phyloP scores from a whole-genome alignment of 2,888 invertebrate species.

The Leptinotarsa peninsularis region DNA sequence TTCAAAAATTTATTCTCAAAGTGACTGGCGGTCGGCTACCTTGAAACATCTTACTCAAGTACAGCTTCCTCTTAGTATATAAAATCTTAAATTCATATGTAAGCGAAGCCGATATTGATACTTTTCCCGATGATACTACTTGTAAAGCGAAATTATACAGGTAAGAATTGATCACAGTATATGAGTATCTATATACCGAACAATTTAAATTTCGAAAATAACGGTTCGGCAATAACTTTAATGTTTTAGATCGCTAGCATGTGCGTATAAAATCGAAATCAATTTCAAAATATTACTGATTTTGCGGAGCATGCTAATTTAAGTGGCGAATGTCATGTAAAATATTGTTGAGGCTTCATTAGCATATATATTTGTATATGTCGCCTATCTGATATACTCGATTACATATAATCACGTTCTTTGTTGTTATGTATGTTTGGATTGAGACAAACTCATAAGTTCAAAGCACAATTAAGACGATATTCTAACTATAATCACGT shows the following conservation, averaged over 20 bases:
- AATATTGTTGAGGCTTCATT: slow-evolving; percentile 51
- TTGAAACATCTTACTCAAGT: slow-evolving; percentile 27
- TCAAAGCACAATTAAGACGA: neutral
- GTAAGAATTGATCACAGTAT: slow-evolving; percentile 33
- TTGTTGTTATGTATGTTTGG: neutral
- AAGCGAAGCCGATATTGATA: slow-evolving; percentile 29
- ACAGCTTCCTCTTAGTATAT: slow-evolving; percentile 36
- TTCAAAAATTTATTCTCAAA: slow-evolving; percentile 20
- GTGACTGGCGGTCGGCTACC: slow-evolving; percentile 7
- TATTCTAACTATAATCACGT: no score
- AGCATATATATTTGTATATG: slow-evolving; percentile 50
- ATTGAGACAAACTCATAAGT: neutral
- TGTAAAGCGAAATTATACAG: slow-evolving; percentile 33
- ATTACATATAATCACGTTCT: neutral
- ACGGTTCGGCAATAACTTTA: slow-evolving; percentile 51
- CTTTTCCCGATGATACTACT: slow-evolving; percentile 25
- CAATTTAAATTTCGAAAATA: slow-evolving; percentile 45
- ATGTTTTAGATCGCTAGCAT: slow-evolving; percentile 48
- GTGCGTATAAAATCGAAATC: slow-evolving; percentile 50
- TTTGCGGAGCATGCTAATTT: slow-evolving; percentile 48
- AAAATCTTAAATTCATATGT: slow-evolving; percentile 38
- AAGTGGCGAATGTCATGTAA: slow-evolving; percentile 52
- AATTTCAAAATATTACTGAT: slow-evolving; percentile 46
- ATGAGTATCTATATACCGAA: slow-evolving; percentile 31
- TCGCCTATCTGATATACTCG: slow-evolving; percentile 42